These are phyloP conservation scores for Tachina grossa DNA, from an alignment of 2,888 invertebrate genomes.

Conservation along the genomic window DNA sequence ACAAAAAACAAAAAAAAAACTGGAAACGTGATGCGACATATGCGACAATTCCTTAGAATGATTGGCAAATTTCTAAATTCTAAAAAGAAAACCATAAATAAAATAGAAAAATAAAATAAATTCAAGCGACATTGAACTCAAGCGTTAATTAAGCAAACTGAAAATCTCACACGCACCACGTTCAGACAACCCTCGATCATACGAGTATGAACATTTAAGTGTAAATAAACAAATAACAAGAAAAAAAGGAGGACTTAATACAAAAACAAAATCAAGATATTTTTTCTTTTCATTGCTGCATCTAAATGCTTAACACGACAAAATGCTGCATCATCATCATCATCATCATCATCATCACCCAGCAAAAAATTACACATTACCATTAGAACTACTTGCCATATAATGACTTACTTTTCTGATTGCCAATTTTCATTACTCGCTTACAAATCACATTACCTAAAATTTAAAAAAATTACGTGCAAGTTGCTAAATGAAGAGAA, in stretches of 20 bases:
- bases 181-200: conserved; percentile 52
- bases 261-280: conserved; percentile 31
- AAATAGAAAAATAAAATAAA: conserved; percentile 28
- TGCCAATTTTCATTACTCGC: too few species aligned
- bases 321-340: conserved; percentile 47
- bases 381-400: too few species aligned
- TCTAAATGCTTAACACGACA: neutral
- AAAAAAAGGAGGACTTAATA: conserved; percentile 19
- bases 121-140: conserved; percentile 35
- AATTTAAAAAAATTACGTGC: too few species aligned
- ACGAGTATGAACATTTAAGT: conserved; percentile 43
- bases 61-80: conserved; percentile 67
- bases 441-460: too few species aligned
- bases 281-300: conserved; percentile 11
- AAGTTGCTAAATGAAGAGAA: too few species aligned
- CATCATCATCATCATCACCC: too few species aligned
- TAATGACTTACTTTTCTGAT: too few species aligned
- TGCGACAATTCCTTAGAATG: conserved; percentile 66
- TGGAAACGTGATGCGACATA: conserved; percentile 64
- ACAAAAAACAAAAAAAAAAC: neutral
- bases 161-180: conserved; percentile 67
- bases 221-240: conserved; percentile 7
- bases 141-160: conserved; percentile 70
- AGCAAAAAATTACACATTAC: too few species aligned
- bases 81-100: conserved; percentile 14